These are phyloP conservation scores for Oncorhynchus gorbuscha DNA, from an alignment of 2,113 vertebrate species.

Conservation along the genomic window DNA sequence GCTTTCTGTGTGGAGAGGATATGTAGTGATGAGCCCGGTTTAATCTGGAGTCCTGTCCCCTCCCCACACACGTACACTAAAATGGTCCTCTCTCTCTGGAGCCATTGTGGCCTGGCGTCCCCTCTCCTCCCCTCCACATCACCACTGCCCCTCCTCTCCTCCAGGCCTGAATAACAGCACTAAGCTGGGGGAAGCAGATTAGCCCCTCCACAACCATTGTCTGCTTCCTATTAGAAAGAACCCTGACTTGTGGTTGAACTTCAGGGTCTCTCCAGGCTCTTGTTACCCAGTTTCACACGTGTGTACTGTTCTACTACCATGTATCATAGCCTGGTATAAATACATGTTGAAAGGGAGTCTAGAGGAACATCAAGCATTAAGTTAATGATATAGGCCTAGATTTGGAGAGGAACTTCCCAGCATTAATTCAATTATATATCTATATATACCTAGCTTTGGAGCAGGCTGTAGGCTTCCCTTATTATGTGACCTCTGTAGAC, in stretches of 20 bases:
- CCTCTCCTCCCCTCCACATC: background rate
- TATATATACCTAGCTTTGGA: too few relatives aligned
- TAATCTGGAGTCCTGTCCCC: background rate
- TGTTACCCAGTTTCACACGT: slow-evolving; percentile 2
- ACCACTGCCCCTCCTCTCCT: background rate
- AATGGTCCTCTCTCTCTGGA: background rate
- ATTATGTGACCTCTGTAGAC: too few relatives aligned
- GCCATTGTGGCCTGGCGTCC: background rate
- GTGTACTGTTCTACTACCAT: background rate
- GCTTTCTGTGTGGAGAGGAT: background rate
- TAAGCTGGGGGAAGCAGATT: slow-evolving; percentile 16
- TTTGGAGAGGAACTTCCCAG: too few relatives aligned
- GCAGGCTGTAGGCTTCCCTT: too few relatives aligned
- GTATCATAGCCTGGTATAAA: too few relatives aligned
- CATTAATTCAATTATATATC: too few relatives aligned
- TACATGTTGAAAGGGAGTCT: too few relatives aligned
- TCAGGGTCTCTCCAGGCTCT: background rate
- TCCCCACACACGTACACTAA: background rate
- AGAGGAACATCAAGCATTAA: too few relatives aligned
- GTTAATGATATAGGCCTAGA: too few relatives aligned
- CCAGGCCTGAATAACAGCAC: background rate
- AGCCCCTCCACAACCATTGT: slow-evolving; percentile 3
- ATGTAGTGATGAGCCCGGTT: background rate
- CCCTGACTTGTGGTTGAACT: slow-evolving; percentile 7
- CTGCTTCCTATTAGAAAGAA: background rate